Evolutionary conservation across 2,888 invertebrate genomes (phyloP).

Genomic region (Hartigia nigra): DNA sequence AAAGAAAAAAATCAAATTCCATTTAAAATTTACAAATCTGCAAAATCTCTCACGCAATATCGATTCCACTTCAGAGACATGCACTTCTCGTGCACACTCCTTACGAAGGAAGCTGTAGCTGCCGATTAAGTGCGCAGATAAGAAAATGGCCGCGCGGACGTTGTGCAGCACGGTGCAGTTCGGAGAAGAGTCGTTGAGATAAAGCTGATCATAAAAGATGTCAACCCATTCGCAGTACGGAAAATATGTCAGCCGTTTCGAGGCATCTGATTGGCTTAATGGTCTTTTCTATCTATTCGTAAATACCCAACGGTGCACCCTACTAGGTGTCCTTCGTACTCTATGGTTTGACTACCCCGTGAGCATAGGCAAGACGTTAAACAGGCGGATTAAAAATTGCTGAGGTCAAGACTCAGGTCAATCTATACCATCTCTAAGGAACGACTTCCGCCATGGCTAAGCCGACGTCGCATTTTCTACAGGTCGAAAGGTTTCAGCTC

Average conservation of each 20-base stretch:
- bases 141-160: slow-evolving; percentile 14
- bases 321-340: neutral
- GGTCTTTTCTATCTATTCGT: slow-evolving; percentile 35
- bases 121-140: slow-evolving; percentile 28
- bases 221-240: slow-evolving; percentile 38
- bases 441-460: neutral
- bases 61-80: no score
- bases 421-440: neutral
- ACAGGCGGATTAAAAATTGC: neutral
- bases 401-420: neutral
- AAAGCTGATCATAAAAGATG: slow-evolving; percentile 41
- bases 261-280: slow-evolving; percentile 41
- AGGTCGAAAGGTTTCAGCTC: neutral
- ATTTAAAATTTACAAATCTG: no score
- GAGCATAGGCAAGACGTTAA: neutral
- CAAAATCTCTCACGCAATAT: no score
- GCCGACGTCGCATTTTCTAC: neutral
- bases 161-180: neutral
- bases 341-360: neutral
- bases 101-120: slow-evolving; percentile 28
- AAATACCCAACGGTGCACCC: slow-evolving; percentile 28
- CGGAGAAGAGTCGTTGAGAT: slow-evolving; percentile 30
- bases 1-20: no score
- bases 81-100: slow-evolving; percentile 1
- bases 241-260: slow-evolving; percentile 38